Conservation (phyloP, 2,113 vertebrate genomes). For the Seriola dumerili region DNA sequence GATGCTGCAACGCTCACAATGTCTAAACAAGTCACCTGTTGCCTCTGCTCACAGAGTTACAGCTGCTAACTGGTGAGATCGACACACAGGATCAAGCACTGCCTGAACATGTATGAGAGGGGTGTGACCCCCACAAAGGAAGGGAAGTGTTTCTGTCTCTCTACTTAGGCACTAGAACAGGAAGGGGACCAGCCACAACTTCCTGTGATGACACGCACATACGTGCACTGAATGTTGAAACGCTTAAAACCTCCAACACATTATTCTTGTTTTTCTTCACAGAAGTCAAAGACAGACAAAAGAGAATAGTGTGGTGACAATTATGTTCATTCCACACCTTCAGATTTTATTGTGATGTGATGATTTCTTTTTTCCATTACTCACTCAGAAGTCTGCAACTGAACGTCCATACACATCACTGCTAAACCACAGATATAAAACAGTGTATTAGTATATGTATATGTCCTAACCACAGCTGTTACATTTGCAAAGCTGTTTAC, state of each 20-base stretch:
- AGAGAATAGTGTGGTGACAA: too few relatives aligned
- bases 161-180: constrained; percentile 64
- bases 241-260: background rate
- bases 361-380: background rate
- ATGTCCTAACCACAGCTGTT: constrained; percentile 9
- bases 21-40: constrained; percentile 56
- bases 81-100: constrained; percentile 11
- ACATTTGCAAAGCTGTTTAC: background rate
- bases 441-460: too few relatives aligned
- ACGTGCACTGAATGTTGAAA: constrained; percentile 21
- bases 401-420: background rate
- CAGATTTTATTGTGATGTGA: background rate
- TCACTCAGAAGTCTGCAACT: background rate
- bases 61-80: constrained; percentile 53
- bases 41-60: constrained; percentile 39
- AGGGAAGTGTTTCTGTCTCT: constrained; percentile 45
- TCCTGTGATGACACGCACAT: constrained; percentile 80
- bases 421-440: constrained; percentile 12
- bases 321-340: background rate
- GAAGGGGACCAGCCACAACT: constrained; percentile 80
- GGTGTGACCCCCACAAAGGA: constrained; percentile 46
- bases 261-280: background rate
- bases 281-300: background rate
- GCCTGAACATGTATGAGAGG: constrained; percentile 5
- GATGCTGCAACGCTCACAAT: constrained; percentile 17